Evolutionary conservation across 2,113 vertebrate genomes (phyloP).

Genomic region (Caracal caracal): DNA sequence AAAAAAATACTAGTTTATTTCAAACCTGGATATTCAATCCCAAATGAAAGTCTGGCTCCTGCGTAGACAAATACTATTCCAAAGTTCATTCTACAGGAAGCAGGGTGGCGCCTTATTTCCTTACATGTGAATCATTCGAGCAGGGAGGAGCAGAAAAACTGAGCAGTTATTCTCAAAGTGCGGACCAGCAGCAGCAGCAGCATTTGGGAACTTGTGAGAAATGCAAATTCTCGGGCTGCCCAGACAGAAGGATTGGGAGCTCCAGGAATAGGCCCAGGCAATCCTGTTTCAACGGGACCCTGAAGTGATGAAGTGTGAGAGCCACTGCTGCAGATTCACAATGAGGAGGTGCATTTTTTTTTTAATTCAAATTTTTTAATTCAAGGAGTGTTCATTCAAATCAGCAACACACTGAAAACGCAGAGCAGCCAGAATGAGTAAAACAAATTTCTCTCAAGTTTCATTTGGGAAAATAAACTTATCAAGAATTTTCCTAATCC

Average conservation of each 20-base stretch:
- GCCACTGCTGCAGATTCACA: not conserved
- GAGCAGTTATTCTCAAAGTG: not conserved
- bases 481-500: not conserved
- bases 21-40: not conserved
- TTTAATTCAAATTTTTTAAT: constrained; percentile 41
- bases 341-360: not conserved
- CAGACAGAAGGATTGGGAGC: not conserved
- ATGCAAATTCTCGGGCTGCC: not conserved
- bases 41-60: constrained; percentile 28
- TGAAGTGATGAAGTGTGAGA: not conserved
- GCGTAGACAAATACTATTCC: not conserved
- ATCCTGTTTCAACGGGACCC: not conserved
- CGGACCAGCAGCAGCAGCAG: not conserved
- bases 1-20: not conserved
- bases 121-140: not conserved
- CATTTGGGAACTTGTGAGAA: not conserved
- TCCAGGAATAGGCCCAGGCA: not conserved
- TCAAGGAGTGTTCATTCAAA: constrained; percentile 22
- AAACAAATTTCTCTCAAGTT: constrained; percentile 39
- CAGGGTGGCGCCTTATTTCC: constrained; percentile 33
- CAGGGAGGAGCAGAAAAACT: not conserved
- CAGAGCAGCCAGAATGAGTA: not conserved
- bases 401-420: constrained; percentile 5
- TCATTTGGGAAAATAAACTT: constrained; percentile 38
- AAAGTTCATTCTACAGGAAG: constrained; percentile 58